phyloP scores from a whole-genome alignment of 2,113 vertebrate genomes.

The Tragelaphus strepsiceros region DNA sequence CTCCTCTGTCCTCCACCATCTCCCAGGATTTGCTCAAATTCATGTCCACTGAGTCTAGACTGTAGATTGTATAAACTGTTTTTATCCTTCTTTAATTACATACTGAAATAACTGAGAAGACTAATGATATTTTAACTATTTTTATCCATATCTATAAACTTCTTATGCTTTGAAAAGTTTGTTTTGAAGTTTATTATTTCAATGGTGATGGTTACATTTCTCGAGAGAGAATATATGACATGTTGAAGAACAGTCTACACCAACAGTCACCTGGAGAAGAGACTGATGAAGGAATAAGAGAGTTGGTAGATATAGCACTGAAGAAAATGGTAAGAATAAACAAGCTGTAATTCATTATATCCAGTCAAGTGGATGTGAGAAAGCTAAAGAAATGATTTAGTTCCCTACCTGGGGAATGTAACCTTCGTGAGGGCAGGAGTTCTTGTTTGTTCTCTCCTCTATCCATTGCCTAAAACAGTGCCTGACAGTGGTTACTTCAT shows the following conservation, averaged over 20 bases:
- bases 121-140: background rate
- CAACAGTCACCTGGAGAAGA: constrained; percentile 88
- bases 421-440: background rate
- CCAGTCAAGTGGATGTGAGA: background rate
- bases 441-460: background rate
- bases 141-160: constrained; percentile 11
- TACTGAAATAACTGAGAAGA: constrained; percentile 20
- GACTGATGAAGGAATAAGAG: constrained; percentile 89
- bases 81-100: background rate
- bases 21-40: background rate
- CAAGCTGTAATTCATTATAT: background rate
- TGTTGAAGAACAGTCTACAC: constrained; percentile 90
- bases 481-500: background rate
- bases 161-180: constrained; percentile 82
- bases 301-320: constrained; percentile 90
- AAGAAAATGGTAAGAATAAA: constrained; percentile 91
- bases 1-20: background rate
- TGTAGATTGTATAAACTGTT: background rate
- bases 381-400: background rate
- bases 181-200: constrained; percentile 92
- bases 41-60: background rate
- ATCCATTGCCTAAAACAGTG: background rate
- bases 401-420: background rate
- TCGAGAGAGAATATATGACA: constrained; percentile 90
- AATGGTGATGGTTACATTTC: constrained; percentile 89